phyloP scores from a whole-genome alignment of 2,797 vertebrate genomes.

The Odontamblyopus rebecca region DNA sequence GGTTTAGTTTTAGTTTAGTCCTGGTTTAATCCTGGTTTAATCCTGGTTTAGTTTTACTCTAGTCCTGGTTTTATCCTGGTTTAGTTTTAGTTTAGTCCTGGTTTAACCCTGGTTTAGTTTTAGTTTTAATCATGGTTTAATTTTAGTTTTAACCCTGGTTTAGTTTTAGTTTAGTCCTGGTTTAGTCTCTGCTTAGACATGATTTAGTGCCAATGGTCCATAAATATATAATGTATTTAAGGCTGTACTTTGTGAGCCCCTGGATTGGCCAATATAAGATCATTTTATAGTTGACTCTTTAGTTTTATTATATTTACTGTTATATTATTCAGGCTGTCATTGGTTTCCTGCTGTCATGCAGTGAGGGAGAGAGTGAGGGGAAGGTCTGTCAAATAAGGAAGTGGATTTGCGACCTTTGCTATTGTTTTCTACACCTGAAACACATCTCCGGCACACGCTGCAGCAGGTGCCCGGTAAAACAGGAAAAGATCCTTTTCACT shows the following conservation, averaged over 20 bases:
- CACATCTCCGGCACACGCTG: slow-evolving; percentile 25
- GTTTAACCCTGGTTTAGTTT: no score
- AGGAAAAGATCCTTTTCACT: slow-evolving; percentile 13
- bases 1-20: no score
- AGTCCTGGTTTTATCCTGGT: no score
- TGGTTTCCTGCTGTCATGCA: slow-evolving; percentile 17
- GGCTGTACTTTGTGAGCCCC: not conserved
- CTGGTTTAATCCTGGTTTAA: no score
- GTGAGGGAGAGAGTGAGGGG: slow-evolving; percentile 24
- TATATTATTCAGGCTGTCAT: slow-evolving; percentile 19
- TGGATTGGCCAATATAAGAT: not conserved
- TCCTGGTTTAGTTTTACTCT: no score
- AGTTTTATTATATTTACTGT: not conserved
- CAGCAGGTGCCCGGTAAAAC: slow-evolving; percentile 41
- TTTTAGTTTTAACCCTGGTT: no score
- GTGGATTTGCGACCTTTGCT: slow-evolving; percentile 70
- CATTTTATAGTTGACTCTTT: not conserved
- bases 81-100: no score
- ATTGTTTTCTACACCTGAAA: slow-evolving; percentile 50
- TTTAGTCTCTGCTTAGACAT: no score
- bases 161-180: no score
- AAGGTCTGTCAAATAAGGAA: slow-evolving; percentile 73
- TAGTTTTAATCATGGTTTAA: no score
- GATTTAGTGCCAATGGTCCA: not conserved
- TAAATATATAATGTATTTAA: no score